Evolutionary conservation across 2,888 invertebrate genomes (phyloP), one percentile per base, ranked within the genome.

Genomic region (Nematopogon swammerdamellus): DNA sequence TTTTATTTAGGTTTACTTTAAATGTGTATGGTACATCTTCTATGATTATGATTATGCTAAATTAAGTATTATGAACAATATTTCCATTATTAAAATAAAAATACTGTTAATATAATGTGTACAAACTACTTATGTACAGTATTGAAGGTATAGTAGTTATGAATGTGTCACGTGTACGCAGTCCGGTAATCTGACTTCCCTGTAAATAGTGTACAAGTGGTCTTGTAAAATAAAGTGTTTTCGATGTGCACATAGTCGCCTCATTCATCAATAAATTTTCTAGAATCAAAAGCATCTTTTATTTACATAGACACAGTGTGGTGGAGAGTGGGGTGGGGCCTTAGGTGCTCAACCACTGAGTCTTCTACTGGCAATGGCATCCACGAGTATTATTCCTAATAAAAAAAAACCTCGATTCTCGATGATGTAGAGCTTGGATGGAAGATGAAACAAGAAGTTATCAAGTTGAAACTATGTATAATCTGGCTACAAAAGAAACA

Each of bases 201-300:
- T 79, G 79, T 79, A 77, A 68, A 77, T 77, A 77, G 62, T 72
- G 72, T 74, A 72, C 68, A 71, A 69, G 70, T 68, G 66, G 65
- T 72, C 65, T 63, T 76, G 72, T 76, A 73, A 70, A 68, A 69
- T 71, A 74, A 48, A 72, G 72, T 75, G 73, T 74, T 76, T 76
- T 75, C 71, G 70, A 74, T 76, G 79, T 80, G 77, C 79, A 80
- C 77, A 79, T 80, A 79, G 79, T 79, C 77, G 76, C 75, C 74
- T 77, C 76, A 71, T 77, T 76, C 73, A 76, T 74, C 74, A 77
- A 77, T 75, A 79, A 74, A 76, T 72, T 77, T 76, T 77, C 73
- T 80, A 76, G 80, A 79, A 52, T 47, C 50, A 72, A 73, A 73
- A 73, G 69, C 63, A 65, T 59, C 62, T 65, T 66, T 56, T 57